Evolutionary conservation across 2,113 vertebrate species (phyloP).

Genomic region (Xiphophorus hellerii): DNA sequence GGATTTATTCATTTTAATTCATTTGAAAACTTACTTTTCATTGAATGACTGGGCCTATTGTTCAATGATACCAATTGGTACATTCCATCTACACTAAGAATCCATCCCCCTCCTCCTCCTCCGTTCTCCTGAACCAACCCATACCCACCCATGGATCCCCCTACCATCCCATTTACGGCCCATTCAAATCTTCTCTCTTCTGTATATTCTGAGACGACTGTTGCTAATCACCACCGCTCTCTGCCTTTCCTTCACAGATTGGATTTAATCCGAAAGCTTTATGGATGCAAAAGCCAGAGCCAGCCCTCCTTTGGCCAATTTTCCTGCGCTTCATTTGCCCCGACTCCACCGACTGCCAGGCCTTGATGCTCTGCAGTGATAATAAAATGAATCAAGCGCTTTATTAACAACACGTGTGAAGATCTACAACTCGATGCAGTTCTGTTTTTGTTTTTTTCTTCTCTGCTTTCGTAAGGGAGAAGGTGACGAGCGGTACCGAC

Average conservation of each 20-base stretch:
- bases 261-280: conserved; percentile 63
- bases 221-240: conserved; percentile 26
- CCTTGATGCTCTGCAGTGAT: conserved; percentile 46
- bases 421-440: conserved; percentile 1
- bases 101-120: conserved; percentile 16
- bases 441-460: background rate
- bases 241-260: conserved; percentile 59
- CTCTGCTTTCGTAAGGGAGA: background rate
- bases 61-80: conserved; percentile 20
- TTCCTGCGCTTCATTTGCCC: conserved; percentile 49
- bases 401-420: background rate
- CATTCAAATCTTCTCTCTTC: conserved; percentile 31
- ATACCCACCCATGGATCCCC: conserved; percentile 43
- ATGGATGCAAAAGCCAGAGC: conserved; percentile 55
- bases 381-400: conserved; percentile 14
- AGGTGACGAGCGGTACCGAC: background rate
- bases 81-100: conserved; percentile 6
- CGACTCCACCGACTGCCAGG: conserved; percentile 35
- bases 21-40: background rate
- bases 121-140: conserved; percentile 27
- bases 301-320: conserved; percentile 71
- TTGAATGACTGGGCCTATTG: conserved; percentile 25
- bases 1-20: background rate
- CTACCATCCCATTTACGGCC: conserved; percentile 35
- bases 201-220: conserved; percentile 24